Evolutionary conservation across 2,888 invertebrate species (phyloP), one percentile per base, ranked within the genome.

Genomic region (Oeneis ivallda): DNA sequence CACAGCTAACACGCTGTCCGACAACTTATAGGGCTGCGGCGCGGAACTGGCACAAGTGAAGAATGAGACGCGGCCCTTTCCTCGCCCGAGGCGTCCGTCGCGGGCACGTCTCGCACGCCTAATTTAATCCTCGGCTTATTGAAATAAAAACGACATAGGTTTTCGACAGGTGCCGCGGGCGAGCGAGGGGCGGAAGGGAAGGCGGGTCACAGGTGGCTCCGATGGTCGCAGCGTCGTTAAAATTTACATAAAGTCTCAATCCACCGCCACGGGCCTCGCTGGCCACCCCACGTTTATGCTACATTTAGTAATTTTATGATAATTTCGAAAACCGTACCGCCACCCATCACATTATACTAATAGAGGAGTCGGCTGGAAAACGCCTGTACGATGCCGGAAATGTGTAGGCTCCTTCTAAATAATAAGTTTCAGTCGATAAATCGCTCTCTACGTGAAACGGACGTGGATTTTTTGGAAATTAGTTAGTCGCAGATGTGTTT

Each of bases 271-370:
- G 84, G 80, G 83, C 84, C 80, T 79, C 82, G 82, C 86, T 87
- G 87, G 84, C 90, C 89, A 85, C 91, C 90, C 91, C 85, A 86
- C 89, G 86, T 89, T 90, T 86, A 92, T 91, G 92, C 92, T 91
- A 92, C 92, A 92, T 92, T 92, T 92, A 92, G 92, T 92, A 92
- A 92, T 92, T 92, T 92, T 92, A 92, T 92, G 92, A 92, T 92
- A 92, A 92, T 92, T 92, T 87, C 85, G 86, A 87, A 90, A 91
- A 91, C 91, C 84, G 86, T 87, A 85, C 90, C 86, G 83, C 91
- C 90, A 89, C 92, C 92, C 92, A 90, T 91, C 91, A 86, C 90
- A 92, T 92, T 92, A 92, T 92, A 90, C 91, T 92, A 91, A 91
- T 91, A 91, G 91, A 91, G 84, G 86, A 87, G 85, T 84, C 80